Evolutionary conservation across 2,888 invertebrate species (phyloP), one percentile per base, ranked within the genome.

Genomic region (Coelopa pilipes): DNA sequence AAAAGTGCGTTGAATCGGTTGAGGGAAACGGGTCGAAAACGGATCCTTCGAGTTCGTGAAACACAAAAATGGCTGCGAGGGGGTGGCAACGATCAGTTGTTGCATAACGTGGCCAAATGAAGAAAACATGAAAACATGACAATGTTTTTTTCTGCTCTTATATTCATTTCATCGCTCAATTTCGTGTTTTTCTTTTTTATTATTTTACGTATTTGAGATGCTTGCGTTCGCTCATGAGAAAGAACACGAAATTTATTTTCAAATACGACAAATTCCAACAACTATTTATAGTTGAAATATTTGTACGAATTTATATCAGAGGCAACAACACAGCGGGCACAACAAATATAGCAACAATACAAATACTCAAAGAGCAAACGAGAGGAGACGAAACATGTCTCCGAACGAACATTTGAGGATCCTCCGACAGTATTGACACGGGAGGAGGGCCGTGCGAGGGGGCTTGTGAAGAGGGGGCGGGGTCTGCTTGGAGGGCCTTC

Each of bases 61-160:
- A 34, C 34, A 34, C 34, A 7, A 34, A 34, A 34, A 34, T 34
- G 34, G 34, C 4, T 2, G 34, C 34, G 34, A 34, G 34, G 34
- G 34, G 34, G 34, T 53, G n/a, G 53, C n/a, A 53, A 53, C 13
- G 3, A 53, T 53, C 21, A 62, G 19, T 49, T 49, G 55, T 71
- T 71, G 65, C 71, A 71, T 71, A 71, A 71, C 55, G 47, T 49
- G 19, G 3, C 17, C 12, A 24, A n/a, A 4, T 50, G 19, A 53
- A 70, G 19, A 34, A 71, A 71, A 71, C 71, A 71, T 71, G 71
- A 71, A 71, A 71, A 71, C 71, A 71, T 71, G 71, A 71, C 21
- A 13, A 47, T 70, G 60, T 47, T 70, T n/a, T 70, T 60, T 60
- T 45, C 34, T 50, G 10, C 63, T 63, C 34, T 34, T 17, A 24